A percentile compares a stretch with the other conserved stretches of the same genome.
Conservation (phyloP, 1,140 invertebrate species). For the Tyrophagus putrescentiae region DNA sequence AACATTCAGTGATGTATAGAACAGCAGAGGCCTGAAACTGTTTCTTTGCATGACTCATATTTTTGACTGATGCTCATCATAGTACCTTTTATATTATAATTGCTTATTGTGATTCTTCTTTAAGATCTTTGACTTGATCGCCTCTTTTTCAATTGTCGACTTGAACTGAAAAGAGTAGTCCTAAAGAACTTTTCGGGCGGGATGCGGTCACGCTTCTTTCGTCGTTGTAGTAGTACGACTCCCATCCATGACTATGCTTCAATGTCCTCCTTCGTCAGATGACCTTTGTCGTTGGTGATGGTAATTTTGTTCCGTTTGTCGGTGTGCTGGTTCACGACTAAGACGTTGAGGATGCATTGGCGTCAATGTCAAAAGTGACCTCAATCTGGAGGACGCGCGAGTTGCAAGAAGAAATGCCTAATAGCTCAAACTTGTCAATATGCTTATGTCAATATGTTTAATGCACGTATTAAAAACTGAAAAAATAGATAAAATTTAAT, state of each 20-base stretch:
- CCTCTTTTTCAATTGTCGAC: slow-evolving; percentile 40
- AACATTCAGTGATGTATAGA: too few species aligned
- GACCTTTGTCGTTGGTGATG: slow-evolving; percentile 93
- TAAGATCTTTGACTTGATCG: slow-evolving; percentile 46
- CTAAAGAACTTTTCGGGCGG: slow-evolving; percentile 47
- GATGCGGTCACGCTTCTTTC: slow-evolving; percentile 65
- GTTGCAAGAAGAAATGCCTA: slow-evolving; percentile 45
- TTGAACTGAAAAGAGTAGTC: slow-evolving; percentile 57
- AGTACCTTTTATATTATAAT: too few species aligned
- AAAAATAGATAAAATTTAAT: too few species aligned
- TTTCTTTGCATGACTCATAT: too few species aligned
- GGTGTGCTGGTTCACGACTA: slow-evolving; percentile 50
- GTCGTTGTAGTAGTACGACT: slow-evolving; percentile 81
- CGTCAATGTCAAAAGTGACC: slow-evolving; percentile 37
- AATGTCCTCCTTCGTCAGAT: slow-evolving; percentile 88
- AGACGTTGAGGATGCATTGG: slow-evolving; percentile 38
- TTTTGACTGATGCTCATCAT: too few species aligned
- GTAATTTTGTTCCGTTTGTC: slow-evolving; percentile 96
- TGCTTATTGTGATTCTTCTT: slow-evolving; percentile 67
- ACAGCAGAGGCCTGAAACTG: too few species aligned
- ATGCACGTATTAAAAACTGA: too few species aligned
- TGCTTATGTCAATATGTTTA: too few species aligned
- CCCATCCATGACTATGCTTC: slow-evolving; percentile 96
- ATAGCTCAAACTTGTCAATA: slow-evolving; percentile 44
- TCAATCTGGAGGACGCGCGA: slow-evolving; percentile 43